Conservation (phyloP, 2,888 invertebrate genomes). For the Rhopalosiphum nymphaeae region DNA sequence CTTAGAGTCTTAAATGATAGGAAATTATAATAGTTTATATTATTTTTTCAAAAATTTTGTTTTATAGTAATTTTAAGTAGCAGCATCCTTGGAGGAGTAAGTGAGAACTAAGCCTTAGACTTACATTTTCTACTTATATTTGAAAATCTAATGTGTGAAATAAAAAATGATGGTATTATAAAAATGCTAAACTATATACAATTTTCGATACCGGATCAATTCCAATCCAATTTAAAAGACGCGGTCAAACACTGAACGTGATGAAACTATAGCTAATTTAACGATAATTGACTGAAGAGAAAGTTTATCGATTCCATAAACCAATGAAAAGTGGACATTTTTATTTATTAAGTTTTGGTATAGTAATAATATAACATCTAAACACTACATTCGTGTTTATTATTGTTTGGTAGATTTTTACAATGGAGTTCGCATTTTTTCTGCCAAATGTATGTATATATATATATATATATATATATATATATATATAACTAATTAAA, state of each 20-base stretch:
- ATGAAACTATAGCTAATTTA: neutral
- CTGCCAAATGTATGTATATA: no score
- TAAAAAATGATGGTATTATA: neutral
- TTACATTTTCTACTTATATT: no score
- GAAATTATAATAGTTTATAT: neutral
- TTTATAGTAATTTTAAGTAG: no score
- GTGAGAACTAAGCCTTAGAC: no score
- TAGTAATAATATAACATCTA: neutral
- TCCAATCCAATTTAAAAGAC: neutral
- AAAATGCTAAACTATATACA: neutral
- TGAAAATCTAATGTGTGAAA: no score
- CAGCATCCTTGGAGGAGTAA: no score
- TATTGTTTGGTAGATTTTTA: neutral
- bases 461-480: no score
- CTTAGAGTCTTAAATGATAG: neutral
- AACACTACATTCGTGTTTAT: neutral
- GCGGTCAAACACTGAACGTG: neutral
- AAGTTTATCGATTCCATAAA: neutral
- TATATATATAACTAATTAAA: no score
- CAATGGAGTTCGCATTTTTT: neutral
- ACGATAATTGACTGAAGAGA: neutral
- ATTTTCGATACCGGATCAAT: neutral
- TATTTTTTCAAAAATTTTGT: no score
- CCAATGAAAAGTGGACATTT: neutral
- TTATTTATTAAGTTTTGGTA: neutral